Conservation (phyloP, 2,888 invertebrate species). For the Vandiemenella viatica region DNA sequence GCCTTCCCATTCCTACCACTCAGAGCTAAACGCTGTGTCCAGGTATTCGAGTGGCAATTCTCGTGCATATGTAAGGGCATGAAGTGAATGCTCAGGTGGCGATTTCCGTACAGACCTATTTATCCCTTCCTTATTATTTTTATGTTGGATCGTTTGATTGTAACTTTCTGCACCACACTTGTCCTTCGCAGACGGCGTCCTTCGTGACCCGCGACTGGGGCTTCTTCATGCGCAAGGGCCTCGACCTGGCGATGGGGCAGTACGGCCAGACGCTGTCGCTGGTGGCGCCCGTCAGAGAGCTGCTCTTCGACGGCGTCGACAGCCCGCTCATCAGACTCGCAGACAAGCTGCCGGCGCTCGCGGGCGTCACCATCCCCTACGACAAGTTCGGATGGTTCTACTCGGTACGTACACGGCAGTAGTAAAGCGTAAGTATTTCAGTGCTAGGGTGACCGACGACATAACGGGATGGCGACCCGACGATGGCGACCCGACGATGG, state of each 20-base stretch:
- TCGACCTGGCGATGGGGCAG: slow-evolving; percentile 24
- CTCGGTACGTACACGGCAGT: slow-evolving; percentile 27
- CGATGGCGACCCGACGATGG: too few relatives aligned
- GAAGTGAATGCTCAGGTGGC: too few relatives aligned
- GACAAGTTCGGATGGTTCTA: slow-evolving; percentile 84
- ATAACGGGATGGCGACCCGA: too few relatives aligned
- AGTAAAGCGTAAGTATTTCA: too few relatives aligned
- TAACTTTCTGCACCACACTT: too few relatives aligned
- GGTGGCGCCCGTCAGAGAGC: slow-evolving; percentile 44
- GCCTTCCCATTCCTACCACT: too few relatives aligned
- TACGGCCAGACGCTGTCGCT: slow-evolving; percentile 41
- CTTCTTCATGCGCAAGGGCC: slow-evolving; percentile 22
- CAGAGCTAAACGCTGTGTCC: too few relatives aligned
- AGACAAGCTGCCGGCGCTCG: slow-evolving; percentile 38
- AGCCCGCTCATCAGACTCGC: slow-evolving; percentile 57
- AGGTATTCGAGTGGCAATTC: too few relatives aligned
- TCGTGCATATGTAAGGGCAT: too few relatives aligned
- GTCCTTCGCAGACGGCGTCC: slow-evolving; percentile 38
- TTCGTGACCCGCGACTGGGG: slow-evolving; percentile 43
- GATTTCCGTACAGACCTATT: too few relatives aligned
- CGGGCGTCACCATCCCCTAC: slow-evolving; percentile 31
- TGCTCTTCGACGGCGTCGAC: slow-evolving; percentile 66
- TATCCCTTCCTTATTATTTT: too few relatives aligned
- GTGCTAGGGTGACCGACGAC: background rate
- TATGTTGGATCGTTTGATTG: too few relatives aligned